These are phyloP conservation scores for Tiliacea citrago DNA, from an alignment of 2,888 invertebrate genomes.

Conservation along the genomic window DNA sequence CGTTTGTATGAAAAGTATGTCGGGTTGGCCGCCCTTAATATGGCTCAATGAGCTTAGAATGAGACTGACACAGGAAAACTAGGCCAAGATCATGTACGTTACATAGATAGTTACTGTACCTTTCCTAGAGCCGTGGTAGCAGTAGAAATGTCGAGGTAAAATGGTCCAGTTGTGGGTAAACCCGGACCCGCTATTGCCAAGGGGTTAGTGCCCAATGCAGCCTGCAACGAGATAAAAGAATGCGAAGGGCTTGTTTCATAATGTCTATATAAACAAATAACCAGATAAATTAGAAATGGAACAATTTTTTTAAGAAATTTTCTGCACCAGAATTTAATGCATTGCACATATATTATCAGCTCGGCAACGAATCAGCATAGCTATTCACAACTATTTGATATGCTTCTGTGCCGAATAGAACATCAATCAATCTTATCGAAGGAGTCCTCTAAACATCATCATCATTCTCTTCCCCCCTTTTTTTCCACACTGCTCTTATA, in stretches of 20 bases:
- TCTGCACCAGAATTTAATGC: background rate
- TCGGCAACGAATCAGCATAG: background rate
- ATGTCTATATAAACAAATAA: background rate
- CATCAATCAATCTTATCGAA: background rate
- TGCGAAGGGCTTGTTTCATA: background rate
- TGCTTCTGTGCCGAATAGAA: background rate
- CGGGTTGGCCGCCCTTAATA: no score
- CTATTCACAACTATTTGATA: background rate
- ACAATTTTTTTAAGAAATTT: background rate
- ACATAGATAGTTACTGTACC: slow-evolving; percentile 12
- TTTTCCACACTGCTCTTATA: no score
- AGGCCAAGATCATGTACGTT: background rate
- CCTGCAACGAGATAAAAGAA: slow-evolving; percentile 16
- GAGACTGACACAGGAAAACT: background rate
- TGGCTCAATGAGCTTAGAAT: background rate
- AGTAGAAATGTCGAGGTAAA: slow-evolving; percentile 36
- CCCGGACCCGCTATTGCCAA: slow-evolving; percentile 16
- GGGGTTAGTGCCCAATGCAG: slow-evolving; percentile 35
- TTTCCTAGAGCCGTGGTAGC: slow-evolving; percentile 35
- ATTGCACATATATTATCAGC: background rate
- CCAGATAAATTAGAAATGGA: background rate
- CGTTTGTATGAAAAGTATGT: no score
- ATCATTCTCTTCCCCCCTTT: no score
- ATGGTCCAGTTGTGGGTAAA: slow-evolving; percentile 22
- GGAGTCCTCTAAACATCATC: background rate